Evolutionary conservation across 2,888 invertebrate genomes (phyloP).

Genomic region (Conus canariensis): DNA sequence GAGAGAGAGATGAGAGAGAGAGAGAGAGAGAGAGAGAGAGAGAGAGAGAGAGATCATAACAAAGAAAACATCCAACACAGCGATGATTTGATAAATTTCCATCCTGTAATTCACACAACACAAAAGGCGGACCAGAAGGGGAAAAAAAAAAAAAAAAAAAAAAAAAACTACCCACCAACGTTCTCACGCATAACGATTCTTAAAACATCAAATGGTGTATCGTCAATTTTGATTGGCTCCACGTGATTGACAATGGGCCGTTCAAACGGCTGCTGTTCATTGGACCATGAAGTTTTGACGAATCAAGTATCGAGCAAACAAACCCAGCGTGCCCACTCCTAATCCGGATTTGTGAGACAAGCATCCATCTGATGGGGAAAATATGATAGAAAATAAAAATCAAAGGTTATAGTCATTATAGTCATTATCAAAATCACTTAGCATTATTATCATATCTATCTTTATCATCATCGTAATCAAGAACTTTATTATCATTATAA

Average conservation of each 20-base stretch:
- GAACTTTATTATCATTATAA: not conserved
- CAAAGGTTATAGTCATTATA: too few species aligned
- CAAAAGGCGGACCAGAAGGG: too few species aligned
- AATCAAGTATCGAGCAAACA: conserved; percentile 58
- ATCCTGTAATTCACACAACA: too few species aligned
- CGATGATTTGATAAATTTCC: not conserved
- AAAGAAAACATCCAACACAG: not conserved
- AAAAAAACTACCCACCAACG: not conserved
- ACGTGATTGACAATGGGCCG: not conserved
- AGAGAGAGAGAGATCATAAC: not conserved
- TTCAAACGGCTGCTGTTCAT: not conserved
- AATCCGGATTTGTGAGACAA: conserved; percentile 66
- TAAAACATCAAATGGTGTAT: not conserved
- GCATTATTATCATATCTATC: too few species aligned
- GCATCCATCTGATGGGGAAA: conserved; percentile 61
- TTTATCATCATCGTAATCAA: not conserved
- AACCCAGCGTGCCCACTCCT: conserved; percentile 60
- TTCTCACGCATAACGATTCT: too few species aligned
- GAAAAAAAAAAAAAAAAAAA: not conserved
- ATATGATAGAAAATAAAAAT: not conserved
- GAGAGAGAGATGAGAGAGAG: not conserved
- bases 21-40: conserved; percentile 14
- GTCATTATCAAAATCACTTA: too few species aligned
- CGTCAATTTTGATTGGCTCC: not conserved
- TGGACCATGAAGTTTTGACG: conserved; percentile 11